Conservation (phyloP, 2,888 invertebrate genomes). For the Alloplasta piceator region DNA sequence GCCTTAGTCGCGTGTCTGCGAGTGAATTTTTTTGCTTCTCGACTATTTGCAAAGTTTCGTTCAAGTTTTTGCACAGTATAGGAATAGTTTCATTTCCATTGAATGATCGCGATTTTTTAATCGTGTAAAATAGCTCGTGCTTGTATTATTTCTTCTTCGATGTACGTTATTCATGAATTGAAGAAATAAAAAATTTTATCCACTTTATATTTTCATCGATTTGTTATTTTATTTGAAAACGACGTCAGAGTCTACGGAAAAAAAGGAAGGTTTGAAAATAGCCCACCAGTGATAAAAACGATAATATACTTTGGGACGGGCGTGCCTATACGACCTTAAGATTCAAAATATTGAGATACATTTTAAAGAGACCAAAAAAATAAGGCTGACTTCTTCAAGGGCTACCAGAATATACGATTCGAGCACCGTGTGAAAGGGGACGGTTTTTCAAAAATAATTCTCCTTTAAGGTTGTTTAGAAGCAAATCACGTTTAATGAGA, state of each 20-base stretch:
- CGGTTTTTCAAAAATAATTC: slow-evolving; percentile 36
- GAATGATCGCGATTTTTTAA: too few species aligned
- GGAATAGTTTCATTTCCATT: neutral
- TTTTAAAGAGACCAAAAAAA: slow-evolving; percentile 56
- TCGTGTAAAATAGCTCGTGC: too few species aligned
- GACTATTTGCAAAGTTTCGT: neutral
- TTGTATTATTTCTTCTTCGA: too few species aligned
- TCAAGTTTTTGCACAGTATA: neutral
- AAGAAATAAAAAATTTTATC: slow-evolving; percentile 19
- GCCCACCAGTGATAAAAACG: slow-evolving; percentile 67
- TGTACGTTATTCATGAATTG: slow-evolving; percentile 1
- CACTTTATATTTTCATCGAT: slow-evolving; percentile 6
- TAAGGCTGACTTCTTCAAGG: slow-evolving; percentile 5
- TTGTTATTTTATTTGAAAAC: slow-evolving; percentile 65
- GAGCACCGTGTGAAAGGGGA: slow-evolving; percentile 47
- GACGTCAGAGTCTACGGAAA: slow-evolving; percentile 12
- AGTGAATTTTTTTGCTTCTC: neutral
- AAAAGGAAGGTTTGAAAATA: slow-evolving; percentile 64
- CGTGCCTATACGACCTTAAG: slow-evolving; percentile 68
- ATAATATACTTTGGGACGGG: slow-evolving; percentile 74
- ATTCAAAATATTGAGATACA: slow-evolving; percentile 69
- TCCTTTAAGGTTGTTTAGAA: too few species aligned
- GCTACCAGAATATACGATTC: slow-evolving; percentile 57
- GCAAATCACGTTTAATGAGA: too few species aligned
- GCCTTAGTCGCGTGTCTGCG: neutral